Conservation (phyloP, 1,140 invertebrate genomes). For the Hypothenemus hampei region DNA sequence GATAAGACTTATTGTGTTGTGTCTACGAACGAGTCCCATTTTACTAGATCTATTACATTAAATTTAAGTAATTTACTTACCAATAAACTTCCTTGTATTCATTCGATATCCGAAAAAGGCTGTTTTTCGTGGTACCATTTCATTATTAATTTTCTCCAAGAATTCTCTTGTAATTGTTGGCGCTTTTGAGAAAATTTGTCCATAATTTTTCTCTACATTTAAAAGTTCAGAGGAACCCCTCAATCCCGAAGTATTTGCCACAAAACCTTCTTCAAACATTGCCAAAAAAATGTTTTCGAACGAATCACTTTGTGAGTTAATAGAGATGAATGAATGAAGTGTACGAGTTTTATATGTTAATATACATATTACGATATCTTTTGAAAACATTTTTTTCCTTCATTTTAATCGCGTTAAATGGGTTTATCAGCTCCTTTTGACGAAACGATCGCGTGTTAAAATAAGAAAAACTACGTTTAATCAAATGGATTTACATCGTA, state of each 20-base stretch:
- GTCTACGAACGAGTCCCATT: background rate
- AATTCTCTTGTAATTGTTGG: constrained; percentile 34
- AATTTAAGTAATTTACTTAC: constrained; percentile 24
- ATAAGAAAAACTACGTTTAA: background rate
- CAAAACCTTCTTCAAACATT: background rate
- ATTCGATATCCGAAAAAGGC: constrained; percentile 31
- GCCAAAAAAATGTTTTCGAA: background rate
- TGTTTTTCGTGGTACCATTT: constrained; percentile 33
- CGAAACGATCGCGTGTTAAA: constrained; percentile 4
- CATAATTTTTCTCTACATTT: constrained; percentile 31
- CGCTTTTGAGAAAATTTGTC: constrained; percentile 33
- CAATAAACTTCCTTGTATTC: constrained; percentile 29
- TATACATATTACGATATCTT: background rate
- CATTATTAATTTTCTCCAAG: constrained; percentile 33
- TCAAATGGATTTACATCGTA: background rate
- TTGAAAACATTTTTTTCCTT: background rate
- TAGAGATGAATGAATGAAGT: background rate
- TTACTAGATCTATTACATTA: background rate
- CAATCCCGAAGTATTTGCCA: background rate
- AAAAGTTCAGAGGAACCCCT: constrained; percentile 15
- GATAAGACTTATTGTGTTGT: too few relatives aligned
- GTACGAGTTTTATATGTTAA: background rate
- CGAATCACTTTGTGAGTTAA: too few relatives aligned
- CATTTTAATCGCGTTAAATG: background rate
- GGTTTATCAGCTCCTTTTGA: constrained; percentile 1